Evolutionary conservation across 2,888 invertebrate genomes (phyloP), one percentile per base, ranked within the genome.

Genomic region (Anoplius nigerrimus): DNA sequence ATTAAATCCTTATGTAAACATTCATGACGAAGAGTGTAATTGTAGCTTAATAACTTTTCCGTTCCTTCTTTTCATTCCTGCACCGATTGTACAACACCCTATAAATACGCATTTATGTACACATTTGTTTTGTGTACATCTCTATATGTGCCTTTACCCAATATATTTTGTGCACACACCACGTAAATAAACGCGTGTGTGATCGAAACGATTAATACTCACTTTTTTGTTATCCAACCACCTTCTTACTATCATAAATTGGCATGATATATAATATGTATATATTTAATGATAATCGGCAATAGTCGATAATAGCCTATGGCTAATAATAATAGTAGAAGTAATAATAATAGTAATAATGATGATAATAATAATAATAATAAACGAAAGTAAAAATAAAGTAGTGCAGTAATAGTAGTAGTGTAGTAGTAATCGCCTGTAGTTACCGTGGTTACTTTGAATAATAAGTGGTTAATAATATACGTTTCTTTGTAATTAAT

Each of bases 261-360:
- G 83, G 84, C 84, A 80, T 83, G 79, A 82, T 78, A 76, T 66
- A 34, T 16, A 55, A 55, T 55, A 34, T 34, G 15, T 20, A 55
- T 55, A 27, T 18, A n/a, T 45, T 21, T 63, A 63, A 46, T 46
- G 46, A 24, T 58, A 46, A 48, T 58, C 21, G 42, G 34, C 24
- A 54, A 16, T 27, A 24, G 16, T 27, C 8, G 21, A 15, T 53
- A 16, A 22, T 53, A 53, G 21, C 8, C 16, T 6, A 54, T 34
- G 20, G 53, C 42, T 61, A 22, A 54, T 63, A 54, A 54, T 59
- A 46, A 54, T 65, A 54, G 34, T 66, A 55, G 43, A 16, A 54
- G 46, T 61, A 48, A 62, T 62, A 66, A 55, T 22, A 20, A 56
- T 53, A 52, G 55, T 42, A 51, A 52, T 20, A 45, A 66, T 62